These are phyloP conservation scores for Norana najaformis DNA, from an alignment of 2,888 invertebrate genomes.

Conservation along the genomic window DNA sequence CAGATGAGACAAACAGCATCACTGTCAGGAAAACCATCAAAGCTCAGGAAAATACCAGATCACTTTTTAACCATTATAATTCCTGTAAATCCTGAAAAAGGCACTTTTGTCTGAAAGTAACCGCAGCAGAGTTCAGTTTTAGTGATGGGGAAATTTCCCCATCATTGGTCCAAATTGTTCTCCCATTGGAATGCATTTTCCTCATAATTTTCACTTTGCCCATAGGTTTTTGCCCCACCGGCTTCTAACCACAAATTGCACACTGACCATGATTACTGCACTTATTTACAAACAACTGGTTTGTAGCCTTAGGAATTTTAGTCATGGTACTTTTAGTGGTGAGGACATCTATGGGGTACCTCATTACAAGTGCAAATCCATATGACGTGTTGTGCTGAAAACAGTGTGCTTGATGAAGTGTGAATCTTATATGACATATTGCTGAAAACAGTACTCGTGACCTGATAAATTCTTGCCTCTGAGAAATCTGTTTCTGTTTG, in stretches of 20 bases:
- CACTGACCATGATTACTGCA: neutral
- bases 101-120: neutral
- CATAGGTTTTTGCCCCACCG: neutral
- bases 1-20: no score
- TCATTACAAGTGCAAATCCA: neutral
- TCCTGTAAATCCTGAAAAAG: neutral
- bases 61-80: no score
- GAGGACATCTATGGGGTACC: neutral
- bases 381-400: neutral
- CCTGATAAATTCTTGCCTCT: neutral
- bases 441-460: neutral
- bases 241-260: neutral
- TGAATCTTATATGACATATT: neutral
- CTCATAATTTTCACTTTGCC: neutral
- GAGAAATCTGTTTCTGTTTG: neutral
- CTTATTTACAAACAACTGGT: neutral
- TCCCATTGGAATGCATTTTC: neutral
- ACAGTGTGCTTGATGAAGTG: neutral
- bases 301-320: neutral
- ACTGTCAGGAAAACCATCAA: no score
- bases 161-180: no score
- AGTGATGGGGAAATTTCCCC: neutral
- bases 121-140: neutral
- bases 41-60: no score
- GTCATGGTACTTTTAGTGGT: neutral